Evolutionary conservation across 2,888 invertebrate species (phyloP).

Genomic region (Oligia strigilis): DNA sequence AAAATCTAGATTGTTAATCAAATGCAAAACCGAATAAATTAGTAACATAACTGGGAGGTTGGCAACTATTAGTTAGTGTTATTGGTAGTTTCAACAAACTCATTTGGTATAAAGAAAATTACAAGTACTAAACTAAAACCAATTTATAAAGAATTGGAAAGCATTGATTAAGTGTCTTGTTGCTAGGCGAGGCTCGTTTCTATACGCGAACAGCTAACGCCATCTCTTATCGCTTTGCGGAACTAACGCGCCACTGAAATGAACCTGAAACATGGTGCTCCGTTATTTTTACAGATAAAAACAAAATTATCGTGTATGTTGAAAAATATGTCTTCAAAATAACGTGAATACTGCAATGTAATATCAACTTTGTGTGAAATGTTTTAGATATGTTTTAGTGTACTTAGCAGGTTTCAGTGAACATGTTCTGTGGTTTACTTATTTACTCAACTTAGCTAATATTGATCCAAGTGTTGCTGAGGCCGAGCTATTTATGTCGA

Average conservation of each 20-base stretch:
- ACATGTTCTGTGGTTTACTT: constrained; percentile 51
- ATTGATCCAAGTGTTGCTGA: constrained; percentile 73
- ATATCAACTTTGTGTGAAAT: constrained; percentile 19
- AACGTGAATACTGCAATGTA: constrained; percentile 3
- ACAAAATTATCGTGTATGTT: constrained; percentile 40
- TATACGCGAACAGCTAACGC: constrained; percentile 66
- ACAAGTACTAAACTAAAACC: constrained; percentile 64
- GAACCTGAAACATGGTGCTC: constrained; percentile 46
- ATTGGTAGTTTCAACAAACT: constrained; percentile 10
- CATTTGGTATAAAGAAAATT: constrained; percentile 43
- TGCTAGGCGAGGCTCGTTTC: constrained; percentile 61
- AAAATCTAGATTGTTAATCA: constrained; percentile 39
- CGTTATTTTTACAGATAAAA: constrained; percentile 56
- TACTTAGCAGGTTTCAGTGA: constrained; percentile 11
- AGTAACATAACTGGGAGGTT: neutral
- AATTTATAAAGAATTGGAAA: constrained; percentile 64
- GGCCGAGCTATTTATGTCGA: constrained; percentile 73
- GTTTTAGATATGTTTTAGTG: constrained; percentile 29
- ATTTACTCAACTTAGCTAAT: constrained; percentile 69
- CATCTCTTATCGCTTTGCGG: constrained; percentile 70
- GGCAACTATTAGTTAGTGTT: constrained; percentile 4
- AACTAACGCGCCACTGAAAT: constrained; percentile 56
- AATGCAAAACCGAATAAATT: constrained; percentile 8
- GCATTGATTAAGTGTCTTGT: constrained; percentile 62
- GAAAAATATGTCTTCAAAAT: constrained; percentile 44